These are phyloP conservation scores for Chironomus tentans DNA, from an alignment of 2,888 invertebrate genomes.

Conservation along the genomic window DNA sequence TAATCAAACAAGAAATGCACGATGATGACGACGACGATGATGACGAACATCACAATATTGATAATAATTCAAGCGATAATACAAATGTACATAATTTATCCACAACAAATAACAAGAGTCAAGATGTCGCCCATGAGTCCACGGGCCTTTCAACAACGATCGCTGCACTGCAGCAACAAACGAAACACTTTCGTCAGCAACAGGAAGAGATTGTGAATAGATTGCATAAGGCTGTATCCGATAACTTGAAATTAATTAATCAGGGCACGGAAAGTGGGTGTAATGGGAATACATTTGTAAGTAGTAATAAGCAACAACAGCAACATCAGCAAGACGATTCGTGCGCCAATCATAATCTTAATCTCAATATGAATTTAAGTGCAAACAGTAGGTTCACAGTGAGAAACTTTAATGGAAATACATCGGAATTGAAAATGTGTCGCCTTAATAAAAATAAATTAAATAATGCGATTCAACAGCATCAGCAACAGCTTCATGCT, in stretches of 20 bases:
- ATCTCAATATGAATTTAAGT: conserved; percentile 28
- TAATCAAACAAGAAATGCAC: conserved; percentile 30
- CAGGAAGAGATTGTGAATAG: conserved; percentile 26
- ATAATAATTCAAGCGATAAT: neutral
- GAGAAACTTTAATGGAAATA: conserved; percentile 21
- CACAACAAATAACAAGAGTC: neutral
- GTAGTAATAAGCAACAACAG: neutral
- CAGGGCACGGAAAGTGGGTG: conserved; percentile 10
- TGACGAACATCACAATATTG: conserved; percentile 9
- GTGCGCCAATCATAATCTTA: conserved; percentile 28
- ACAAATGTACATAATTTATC: neutral
- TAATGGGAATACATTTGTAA: conserved; percentile 4
- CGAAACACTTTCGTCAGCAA: conserved; percentile 19
- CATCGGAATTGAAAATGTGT: conserved; percentile 26
- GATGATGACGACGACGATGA: conserved; percentile 32
- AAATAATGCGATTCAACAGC: conserved; percentile 16
- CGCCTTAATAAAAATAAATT: conserved; percentile 25
- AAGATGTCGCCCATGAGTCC: conserved; percentile 22
- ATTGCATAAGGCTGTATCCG: conserved; percentile 25
- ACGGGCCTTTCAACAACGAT: neutral
- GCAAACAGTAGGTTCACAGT: conserved; percentile 35
- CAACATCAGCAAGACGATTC: neutral
- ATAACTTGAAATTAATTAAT: conserved; percentile 25
- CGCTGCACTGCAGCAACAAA: neutral
- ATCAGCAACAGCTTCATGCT: conserved; percentile 16